These are phyloP conservation scores for Cephus pygmeus DNA, from an alignment of 2,888 invertebrate genomes.

Conservation along the genomic window DNA sequence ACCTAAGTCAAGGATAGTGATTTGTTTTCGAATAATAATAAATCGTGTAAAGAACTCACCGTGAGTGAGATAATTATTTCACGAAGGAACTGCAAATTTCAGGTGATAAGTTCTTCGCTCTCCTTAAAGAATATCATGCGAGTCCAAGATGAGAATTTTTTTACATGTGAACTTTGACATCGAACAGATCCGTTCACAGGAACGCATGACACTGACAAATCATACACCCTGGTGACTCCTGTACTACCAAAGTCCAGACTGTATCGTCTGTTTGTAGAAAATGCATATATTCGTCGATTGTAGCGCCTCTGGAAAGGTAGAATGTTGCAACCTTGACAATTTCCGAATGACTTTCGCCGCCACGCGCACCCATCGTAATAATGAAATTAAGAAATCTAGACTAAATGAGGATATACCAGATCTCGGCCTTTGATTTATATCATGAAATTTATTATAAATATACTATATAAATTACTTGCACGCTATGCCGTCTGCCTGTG, in stretches of 20 bases:
- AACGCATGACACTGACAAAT: background rate
- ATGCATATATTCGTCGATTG: background rate
- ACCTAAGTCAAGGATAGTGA: conserved; percentile 36
- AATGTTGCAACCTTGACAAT: background rate
- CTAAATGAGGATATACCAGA: background rate
- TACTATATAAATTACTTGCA: background rate
- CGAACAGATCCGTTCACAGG: background rate
- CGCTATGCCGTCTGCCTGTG: background rate
- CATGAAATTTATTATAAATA: background rate
- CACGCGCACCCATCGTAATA: background rate
- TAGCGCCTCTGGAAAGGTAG: background rate
- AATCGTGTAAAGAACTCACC: conserved; percentile 23
- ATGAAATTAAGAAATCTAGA: background rate
- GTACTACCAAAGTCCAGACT: background rate
- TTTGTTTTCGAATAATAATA: conserved; percentile 30
- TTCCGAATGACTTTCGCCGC: conserved; percentile 7
- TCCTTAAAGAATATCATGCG: too few species aligned
- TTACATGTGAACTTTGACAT: background rate
- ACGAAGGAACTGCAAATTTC: background rate
- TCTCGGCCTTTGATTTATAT: background rate
- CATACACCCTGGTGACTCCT: background rate
- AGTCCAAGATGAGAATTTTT: background rate
- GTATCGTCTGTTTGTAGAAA: background rate
- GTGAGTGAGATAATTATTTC: background rate
- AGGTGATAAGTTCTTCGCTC: background rate